Evolutionary conservation across 2,888 invertebrate genomes (phyloP).

Genomic region (Lasioglossum pauxillum): DNA sequence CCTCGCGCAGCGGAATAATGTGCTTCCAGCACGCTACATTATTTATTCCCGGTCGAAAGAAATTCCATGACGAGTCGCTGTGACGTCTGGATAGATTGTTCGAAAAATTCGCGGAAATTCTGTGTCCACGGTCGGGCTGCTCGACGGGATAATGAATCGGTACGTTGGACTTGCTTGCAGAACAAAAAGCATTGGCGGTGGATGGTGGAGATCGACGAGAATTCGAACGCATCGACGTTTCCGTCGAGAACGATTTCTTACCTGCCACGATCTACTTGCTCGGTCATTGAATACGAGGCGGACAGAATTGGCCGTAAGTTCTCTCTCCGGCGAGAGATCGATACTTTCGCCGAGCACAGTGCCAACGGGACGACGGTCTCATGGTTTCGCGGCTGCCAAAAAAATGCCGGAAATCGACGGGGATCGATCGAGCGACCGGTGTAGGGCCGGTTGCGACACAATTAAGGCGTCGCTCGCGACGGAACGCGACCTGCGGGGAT

Average conservation of each 20-base stretch:
- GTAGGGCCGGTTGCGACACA: neutral
- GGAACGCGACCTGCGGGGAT: neutral
- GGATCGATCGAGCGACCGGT: slow-evolving; percentile 8
- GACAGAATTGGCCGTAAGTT: slow-evolving; percentile 1
- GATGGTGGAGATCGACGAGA: neutral
- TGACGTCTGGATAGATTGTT: neutral
- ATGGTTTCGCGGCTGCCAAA: slow-evolving; percentile 23
- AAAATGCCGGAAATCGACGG: slow-evolving; percentile 23
- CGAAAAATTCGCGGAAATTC: neutral
- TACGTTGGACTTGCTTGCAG: neutral
- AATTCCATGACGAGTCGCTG: neutral
- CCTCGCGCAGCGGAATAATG: neutral
- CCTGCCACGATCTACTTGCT: slow-evolving; percentile 11
- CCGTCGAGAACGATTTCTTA: neutral
- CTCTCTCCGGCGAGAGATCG: slow-evolving; percentile 7
- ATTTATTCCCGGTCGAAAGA: neutral
- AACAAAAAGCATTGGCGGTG: neutral
- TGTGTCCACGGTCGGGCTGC: neutral
- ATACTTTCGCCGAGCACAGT: slow-evolving; percentile 34
- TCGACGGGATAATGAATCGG: neutral
- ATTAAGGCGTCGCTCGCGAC: slow-evolving; percentile 26
- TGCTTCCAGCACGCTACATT: neutral
- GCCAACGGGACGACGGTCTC: slow-evolving; percentile 32
- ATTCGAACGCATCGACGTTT: neutral
- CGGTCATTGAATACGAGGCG: neutral